Evolutionary conservation across 2,888 invertebrate species (phyloP).

Genomic region (Eupeodes luniger): DNA sequence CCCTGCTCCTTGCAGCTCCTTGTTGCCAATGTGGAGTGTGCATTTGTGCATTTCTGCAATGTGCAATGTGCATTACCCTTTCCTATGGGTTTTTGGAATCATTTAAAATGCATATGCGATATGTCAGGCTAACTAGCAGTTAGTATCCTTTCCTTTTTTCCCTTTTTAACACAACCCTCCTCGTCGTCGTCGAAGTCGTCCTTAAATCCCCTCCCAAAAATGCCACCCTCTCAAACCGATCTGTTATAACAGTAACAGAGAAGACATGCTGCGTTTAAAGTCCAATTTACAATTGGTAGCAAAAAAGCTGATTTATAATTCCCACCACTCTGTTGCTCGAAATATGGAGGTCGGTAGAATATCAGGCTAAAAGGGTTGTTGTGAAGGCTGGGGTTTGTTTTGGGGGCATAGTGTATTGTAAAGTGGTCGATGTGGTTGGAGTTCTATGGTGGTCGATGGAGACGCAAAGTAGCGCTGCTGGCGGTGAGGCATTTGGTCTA

Average conservation of each 20-base stretch:
- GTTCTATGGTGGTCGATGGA: no score
- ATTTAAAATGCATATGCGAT: constrained; percentile 68
- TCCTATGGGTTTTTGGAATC: constrained; percentile 23
- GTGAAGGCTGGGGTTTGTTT: not conserved
- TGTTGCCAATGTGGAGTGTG: not conserved
- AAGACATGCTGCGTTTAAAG: constrained; percentile 59
- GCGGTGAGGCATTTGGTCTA: constrained; percentile 3
- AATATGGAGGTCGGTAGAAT: not conserved
- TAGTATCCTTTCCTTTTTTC: constrained; percentile 5
- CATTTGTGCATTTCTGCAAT: constrained; percentile 31
- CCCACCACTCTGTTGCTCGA: constrained; percentile 31
- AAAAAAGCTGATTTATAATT: constrained; percentile 61
- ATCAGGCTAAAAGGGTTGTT: not conserved
- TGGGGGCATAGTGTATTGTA: not conserved
- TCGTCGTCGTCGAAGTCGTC: no score
- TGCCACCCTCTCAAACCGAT: not conserved
- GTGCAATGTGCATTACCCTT: constrained; percentile 42
- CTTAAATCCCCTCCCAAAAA: not conserved
- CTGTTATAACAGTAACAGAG: constrained; percentile 24
- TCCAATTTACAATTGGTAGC: constrained; percentile 60
- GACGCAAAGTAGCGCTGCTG: no score
- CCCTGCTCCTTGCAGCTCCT: no score
- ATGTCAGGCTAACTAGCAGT: constrained; percentile 55
- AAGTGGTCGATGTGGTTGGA: constrained; percentile 33
- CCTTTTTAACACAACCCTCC: no score